Evolutionary conservation across 30 jellyfish, hydroid and myxozoan species (phyloP).

Genomic region (Chironex yamaguchii): DNA sequence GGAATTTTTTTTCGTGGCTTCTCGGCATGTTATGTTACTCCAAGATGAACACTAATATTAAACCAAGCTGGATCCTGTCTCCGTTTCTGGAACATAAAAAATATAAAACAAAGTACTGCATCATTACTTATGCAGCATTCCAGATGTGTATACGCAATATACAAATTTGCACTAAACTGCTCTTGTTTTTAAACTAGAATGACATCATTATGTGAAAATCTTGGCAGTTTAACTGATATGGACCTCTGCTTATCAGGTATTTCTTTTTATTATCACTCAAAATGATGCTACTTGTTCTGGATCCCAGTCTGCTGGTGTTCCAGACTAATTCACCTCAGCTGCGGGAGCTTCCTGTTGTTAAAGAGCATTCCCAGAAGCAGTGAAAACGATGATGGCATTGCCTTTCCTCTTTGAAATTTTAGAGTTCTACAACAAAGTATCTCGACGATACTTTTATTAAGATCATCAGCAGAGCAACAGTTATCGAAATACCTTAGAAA

Average conservation of each 20-base stretch:
- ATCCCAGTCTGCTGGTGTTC: slow-evolving; percentile 44
- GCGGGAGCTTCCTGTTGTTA: neutral
- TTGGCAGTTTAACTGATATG: slow-evolving; percentile 23
- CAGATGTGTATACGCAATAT: slow-evolving; percentile 22
- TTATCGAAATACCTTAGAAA: too few species aligned
- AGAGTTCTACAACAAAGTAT: too few species aligned
- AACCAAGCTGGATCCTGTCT: slow-evolving; percentile 25
- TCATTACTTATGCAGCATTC: slow-evolving; percentile 34
- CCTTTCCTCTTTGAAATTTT: too few species aligned
- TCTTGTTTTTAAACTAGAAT: slow-evolving; percentile 12
- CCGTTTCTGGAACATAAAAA: slow-evolving; percentile 20
- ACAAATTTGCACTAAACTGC: slow-evolving; percentile 52
- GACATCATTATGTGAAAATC: slow-evolving; percentile 50
- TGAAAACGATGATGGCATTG: too few species aligned
- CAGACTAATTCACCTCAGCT: neutral
- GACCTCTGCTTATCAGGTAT: slow-evolving; percentile 25
- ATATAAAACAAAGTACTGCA: slow-evolving; percentile 31
- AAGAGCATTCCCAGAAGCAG: too few species aligned
- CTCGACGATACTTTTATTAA: too few species aligned
- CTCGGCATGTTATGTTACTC: slow-evolving; percentile 50
- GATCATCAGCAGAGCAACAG: too few species aligned
- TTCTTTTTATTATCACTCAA: slow-evolving; percentile 23
- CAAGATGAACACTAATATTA: slow-evolving; percentile 41
- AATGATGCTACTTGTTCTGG: slow-evolving; percentile 20
- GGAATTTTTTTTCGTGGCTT: slow-evolving; percentile 12